Conservation (phyloP, 2,113 vertebrate species). For the Anhinga anhinga region DNA sequence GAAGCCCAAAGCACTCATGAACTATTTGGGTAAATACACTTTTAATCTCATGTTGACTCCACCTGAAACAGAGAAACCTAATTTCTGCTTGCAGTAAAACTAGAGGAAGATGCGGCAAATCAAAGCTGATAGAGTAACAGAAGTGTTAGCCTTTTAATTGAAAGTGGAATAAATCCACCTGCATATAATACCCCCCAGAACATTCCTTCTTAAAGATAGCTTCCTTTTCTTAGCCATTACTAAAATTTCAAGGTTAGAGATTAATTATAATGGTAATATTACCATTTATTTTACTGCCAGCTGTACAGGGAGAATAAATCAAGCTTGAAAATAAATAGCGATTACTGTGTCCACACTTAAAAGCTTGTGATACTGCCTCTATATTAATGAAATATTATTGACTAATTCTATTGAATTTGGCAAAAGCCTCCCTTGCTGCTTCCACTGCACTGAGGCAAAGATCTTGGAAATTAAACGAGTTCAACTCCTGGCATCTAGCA, state of each 20-base stretch:
- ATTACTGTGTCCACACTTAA: conserved; percentile 13
- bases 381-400: conserved; percentile 51
- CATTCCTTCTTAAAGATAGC: background rate
- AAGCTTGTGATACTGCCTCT: background rate
- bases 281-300: conserved; percentile 44
- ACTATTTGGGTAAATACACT: background rate
- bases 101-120: background rate
- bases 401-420: conserved; percentile 21
- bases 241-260: conserved; percentile 46
- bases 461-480: background rate
- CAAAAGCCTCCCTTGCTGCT: background rate
- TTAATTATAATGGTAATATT: conserved; percentile 55
- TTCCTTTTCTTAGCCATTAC: background rate
- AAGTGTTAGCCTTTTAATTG: background rate
- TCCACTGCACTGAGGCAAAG: background rate
- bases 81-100: background rate
- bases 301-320: conserved; percentile 39
- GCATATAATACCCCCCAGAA: background rate
- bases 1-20: background rate
- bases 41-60: background rate
- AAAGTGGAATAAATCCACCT: conserved; percentile 9
- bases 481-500: background rate
- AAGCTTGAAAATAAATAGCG: conserved; percentile 39
- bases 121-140: background rate
- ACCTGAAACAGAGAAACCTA: background rate